phyloP scores from a whole-genome alignment of 2,113 vertebrate species.

The Cynocephalus volans region DNA sequence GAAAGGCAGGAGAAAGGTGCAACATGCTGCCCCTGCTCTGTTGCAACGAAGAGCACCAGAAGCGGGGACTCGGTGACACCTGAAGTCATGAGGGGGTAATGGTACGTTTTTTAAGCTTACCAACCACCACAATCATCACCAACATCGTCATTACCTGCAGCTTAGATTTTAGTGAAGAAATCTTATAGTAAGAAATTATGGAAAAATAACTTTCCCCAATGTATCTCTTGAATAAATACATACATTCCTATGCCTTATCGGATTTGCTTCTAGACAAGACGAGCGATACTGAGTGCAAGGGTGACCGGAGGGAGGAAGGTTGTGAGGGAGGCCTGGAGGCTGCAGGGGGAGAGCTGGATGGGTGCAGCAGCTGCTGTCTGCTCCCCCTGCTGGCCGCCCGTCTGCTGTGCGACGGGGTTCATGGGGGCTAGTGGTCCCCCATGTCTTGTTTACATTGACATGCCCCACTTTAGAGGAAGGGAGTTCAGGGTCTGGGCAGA shows the following conservation, averaged over 20 bases:
- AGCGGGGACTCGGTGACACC: neutral
- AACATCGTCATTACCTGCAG: neutral
- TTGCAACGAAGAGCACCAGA: neutral
- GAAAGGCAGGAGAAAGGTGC: too few relatives aligned
- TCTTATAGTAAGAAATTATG: neutral
- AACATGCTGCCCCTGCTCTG: neutral
- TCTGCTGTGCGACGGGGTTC: neutral
- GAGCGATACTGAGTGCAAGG: neutral
- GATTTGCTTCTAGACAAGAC: neutral
- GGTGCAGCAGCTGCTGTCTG: neutral
- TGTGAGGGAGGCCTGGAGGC: neutral
- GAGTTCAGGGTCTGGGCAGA: neutral
- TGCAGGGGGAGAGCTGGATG: neutral
- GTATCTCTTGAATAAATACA: neutral
- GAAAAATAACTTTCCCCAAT: neutral
- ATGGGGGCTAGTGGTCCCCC: rapidly evolving
- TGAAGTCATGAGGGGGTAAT: rapidly evolving
- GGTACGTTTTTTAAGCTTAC: rapidly evolving
- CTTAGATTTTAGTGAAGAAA: neutral
- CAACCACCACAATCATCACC: neutral
- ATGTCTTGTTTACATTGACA: neutral
- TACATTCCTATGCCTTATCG: neutral
- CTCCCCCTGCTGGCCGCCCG: neutral
- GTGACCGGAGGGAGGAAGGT: neutral
- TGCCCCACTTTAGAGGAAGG: neutral